Percentiles rank a stretch among this genome's conserved stretches.
Evolutionary conservation across 2,797 vertebrate genomes (phyloP).

Genomic region (Sebastes flavidus): DNA sequence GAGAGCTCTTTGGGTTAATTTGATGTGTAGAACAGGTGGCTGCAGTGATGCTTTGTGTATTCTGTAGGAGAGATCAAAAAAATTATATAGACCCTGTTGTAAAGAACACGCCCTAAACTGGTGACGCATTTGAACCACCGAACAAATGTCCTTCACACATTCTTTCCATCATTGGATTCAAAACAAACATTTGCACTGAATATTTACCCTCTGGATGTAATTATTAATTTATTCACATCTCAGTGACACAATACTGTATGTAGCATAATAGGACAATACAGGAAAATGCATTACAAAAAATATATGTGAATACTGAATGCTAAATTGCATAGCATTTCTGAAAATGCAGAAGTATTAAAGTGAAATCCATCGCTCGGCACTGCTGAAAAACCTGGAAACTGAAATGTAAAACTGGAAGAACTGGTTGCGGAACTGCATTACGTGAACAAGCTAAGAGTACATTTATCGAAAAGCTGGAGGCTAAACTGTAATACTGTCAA

Average conservation of each 20-base stretch:
- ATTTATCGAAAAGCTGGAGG: too few species aligned
- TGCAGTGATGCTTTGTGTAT: constrained; percentile 29
- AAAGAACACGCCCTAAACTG: constrained; percentile 54
- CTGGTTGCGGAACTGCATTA: too few species aligned
- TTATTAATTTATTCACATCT: not conserved
- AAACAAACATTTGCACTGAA: not conserved
- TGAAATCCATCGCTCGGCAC: too few species aligned
- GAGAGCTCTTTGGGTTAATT: constrained; percentile 19
- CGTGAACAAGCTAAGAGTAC: too few species aligned
- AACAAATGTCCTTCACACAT: not conserved
- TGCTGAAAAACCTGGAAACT: too few species aligned
- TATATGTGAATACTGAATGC: too few species aligned
- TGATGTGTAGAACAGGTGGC: constrained; percentile 2
- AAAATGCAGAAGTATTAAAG: too few species aligned
- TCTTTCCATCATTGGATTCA: not conserved
- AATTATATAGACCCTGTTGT: constrained; percentile 54
- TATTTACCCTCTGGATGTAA: constrained; percentile 29
- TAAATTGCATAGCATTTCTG: too few species aligned
- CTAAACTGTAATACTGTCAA: too few species aligned
- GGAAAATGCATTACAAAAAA: not conserved
- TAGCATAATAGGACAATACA: not conserved
- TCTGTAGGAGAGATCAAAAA: constrained; percentile 27
- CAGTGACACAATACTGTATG: not conserved
- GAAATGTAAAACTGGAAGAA: too few species aligned
- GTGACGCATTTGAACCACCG: constrained; percentile 58